Conservation (phyloP, 2,888 invertebrate species). For the Caenorhabditis macrosperma region DNA sequence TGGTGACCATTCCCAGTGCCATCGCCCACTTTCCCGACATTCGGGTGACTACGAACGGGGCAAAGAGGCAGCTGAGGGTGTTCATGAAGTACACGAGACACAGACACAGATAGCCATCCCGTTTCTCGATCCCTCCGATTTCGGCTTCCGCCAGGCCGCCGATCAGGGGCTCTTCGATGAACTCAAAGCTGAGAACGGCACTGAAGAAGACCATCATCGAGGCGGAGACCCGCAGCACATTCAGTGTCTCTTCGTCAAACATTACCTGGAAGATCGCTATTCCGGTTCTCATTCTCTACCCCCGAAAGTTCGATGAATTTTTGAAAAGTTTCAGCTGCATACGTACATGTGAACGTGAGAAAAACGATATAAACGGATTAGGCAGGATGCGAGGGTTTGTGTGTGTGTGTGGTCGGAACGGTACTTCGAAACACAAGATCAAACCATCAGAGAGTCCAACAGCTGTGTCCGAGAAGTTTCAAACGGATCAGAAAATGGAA, state of each 20-base stretch:
- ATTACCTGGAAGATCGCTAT: neutral
- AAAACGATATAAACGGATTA: too few relatives aligned
- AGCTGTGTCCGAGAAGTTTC: too few relatives aligned
- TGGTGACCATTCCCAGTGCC: neutral
- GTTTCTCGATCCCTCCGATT: constrained; percentile 4
- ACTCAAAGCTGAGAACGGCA: constrained; percentile 26
- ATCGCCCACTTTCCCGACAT: constrained; percentile 45
- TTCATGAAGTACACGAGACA: constrained; percentile 33
- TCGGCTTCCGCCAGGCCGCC: neutral
- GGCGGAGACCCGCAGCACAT: constrained; percentile 23
- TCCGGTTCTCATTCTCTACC: too few relatives aligned
- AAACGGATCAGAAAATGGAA: too few relatives aligned
- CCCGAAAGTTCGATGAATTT: too few relatives aligned
- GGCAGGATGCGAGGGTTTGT: too few relatives aligned
- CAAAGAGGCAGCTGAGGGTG: constrained; percentile 26
- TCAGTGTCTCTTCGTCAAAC: constrained; percentile 7
- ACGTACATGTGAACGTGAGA: neutral
- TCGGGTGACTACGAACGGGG: constrained; percentile 1
- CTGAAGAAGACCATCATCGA: constrained; percentile 37
- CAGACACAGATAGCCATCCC: constrained; percentile 29
- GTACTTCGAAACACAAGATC: neutral
- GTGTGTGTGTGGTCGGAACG: too few relatives aligned
- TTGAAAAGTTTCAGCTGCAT: too few relatives aligned
- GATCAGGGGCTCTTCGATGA: constrained; percentile 38
- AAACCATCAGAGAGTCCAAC: too few relatives aligned